These are phyloP conservation scores for Myrmophylax atrothorax DNA, from an alignment of 2,113 vertebrate species.

Conservation along the genomic window DNA sequence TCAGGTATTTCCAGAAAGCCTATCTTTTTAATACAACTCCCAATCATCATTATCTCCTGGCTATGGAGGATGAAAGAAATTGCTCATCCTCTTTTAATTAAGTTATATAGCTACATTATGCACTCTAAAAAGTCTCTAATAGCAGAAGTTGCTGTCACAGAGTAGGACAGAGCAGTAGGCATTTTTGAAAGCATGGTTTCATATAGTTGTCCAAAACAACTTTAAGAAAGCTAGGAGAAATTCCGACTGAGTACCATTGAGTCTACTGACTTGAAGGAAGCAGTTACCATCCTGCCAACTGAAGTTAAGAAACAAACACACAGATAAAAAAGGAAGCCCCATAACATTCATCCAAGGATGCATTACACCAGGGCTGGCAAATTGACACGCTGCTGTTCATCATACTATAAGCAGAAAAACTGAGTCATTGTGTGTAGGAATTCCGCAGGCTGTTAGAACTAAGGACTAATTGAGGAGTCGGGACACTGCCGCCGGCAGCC, in stretches of 20 bases:
- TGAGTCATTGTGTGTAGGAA: background rate
- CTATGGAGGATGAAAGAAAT: background rate
- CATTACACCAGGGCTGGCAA: background rate
- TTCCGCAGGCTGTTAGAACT: no score
- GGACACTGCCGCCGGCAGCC: no score
- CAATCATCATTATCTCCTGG: background rate
- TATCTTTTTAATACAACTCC: background rate
- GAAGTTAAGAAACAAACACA: background rate
- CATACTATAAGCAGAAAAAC: background rate
- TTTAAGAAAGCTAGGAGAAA: background rate
- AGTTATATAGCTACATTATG: background rate
- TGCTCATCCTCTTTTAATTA: background rate
- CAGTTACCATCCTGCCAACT: background rate
- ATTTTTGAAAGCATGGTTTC: background rate
- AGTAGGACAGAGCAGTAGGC: rapidly evolving
- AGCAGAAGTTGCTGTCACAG: background rate
- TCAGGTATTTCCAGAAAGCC: background rate
- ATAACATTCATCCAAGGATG: background rate
- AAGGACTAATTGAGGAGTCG: no score
- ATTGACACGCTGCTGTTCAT: background rate
- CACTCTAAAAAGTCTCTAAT: background rate
- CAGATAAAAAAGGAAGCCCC: background rate
- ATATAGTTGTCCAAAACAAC: background rate
- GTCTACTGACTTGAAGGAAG: background rate
- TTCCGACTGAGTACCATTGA: background rate